A percentile compares a stretch with the other conserved stretches of the same genome.
These are phyloP conservation scores for Geococcyx californianus DNA, from an alignment of 2,113 vertebrate genomes.

Conservation along the genomic window DNA sequence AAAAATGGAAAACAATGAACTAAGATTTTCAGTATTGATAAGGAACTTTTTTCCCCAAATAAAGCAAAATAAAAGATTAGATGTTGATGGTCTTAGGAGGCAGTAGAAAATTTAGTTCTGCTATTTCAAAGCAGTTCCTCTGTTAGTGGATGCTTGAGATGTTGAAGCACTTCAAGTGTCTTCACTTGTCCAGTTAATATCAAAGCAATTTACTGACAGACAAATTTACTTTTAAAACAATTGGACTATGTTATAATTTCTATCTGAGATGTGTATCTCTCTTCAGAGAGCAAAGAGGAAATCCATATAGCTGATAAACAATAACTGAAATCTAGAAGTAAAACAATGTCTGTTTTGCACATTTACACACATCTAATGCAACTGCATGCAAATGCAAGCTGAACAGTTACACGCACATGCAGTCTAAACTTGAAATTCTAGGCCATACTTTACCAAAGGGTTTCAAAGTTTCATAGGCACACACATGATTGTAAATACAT, in stretches of 20 bases:
- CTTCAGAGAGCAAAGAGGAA: not conserved
- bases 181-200: not conserved
- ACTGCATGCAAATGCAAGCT: not conserved
- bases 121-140: not conserved
- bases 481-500: not conserved
- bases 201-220: not conserved
- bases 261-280: not conserved
- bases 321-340: not conserved
- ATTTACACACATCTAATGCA: not conserved
- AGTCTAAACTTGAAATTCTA: not conserved
- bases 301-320: not conserved
- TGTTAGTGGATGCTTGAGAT: not conserved
- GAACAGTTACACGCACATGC: not conserved
- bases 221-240: not conserved
- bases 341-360: not conserved
- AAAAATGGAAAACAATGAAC: no score
- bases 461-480: not conserved
- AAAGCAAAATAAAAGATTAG: not conserved
- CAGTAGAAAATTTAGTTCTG: not conserved
- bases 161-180: not conserved
- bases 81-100: not conserved
- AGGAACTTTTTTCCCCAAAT: not conserved
- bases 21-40: not conserved
- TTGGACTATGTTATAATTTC: not conserved
- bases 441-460: not conserved